Percentiles rank a stretch among this genome's conserved stretches.
phyloP scores from a whole-genome alignment of 2,113 vertebrate genomes.

The Trogon surrucura region DNA sequence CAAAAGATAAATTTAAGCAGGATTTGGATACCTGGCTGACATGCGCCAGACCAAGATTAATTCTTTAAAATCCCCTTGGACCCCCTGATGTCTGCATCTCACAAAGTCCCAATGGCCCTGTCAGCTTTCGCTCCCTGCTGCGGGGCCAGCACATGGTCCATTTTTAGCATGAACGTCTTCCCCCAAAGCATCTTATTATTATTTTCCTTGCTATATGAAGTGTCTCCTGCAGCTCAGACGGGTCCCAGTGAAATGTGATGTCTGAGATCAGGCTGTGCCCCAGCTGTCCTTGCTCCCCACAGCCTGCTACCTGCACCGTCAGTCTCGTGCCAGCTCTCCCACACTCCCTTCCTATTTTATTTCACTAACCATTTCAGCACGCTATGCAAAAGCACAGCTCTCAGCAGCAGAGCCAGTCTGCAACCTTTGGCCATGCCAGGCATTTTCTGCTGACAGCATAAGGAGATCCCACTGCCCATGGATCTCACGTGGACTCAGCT shows the following conservation, averaged over 20 bases:
- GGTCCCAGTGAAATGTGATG: background rate
- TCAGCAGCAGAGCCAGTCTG: background rate
- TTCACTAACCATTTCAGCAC: background rate
- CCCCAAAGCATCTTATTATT: background rate
- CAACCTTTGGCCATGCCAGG: background rate
- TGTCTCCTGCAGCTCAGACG: background rate
- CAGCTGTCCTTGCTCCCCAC: background rate
- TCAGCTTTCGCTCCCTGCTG: background rate
- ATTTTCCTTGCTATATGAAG: background rate
- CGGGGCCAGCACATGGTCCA: background rate
- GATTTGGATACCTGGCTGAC: background rate
- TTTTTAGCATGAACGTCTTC: background rate
- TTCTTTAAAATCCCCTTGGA: background rate
- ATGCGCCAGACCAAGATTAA: background rate
- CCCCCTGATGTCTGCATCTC: fast-evolving
- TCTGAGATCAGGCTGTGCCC: background rate
- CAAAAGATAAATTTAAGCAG: background rate
- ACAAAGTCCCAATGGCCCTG: background rate
- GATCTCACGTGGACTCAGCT: background rate
- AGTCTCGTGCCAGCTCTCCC: background rate
- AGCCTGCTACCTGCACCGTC: background rate
- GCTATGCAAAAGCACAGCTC: background rate
- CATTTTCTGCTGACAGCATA: background rate
- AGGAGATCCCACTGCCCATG: background rate
- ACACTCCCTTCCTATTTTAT: background rate